Conservation (phyloP, 2,113 vertebrate genomes). For the Ictalurus furcatus region DNA sequence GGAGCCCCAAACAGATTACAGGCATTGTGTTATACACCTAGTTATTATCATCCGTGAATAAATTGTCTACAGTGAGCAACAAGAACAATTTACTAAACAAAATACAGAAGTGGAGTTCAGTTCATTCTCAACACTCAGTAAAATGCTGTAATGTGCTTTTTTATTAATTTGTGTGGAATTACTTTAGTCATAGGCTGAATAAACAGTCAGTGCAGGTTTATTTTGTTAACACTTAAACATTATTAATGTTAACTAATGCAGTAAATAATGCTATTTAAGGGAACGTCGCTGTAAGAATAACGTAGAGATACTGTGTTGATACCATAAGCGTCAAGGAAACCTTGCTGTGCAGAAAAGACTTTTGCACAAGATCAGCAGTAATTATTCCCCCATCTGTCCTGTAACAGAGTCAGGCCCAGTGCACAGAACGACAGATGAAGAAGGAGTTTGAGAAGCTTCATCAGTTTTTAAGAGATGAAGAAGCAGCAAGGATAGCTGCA, state of each 20-base stretch:
- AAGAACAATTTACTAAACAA: background rate
- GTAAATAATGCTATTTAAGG: background rate
- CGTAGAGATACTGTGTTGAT: background rate
- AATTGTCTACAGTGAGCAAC: background rate
- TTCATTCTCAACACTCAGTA: background rate
- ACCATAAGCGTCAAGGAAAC: background rate
- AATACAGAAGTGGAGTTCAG: background rate
- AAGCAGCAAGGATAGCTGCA: background rate
- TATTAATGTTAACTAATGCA: background rate
- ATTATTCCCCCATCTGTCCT: background rate
- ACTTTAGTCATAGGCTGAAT: background rate
- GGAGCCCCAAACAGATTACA: background rate
- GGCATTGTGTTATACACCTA: background rate
- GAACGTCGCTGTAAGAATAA: background rate
- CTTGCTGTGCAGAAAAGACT: background rate
- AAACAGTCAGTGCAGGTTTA: background rate
- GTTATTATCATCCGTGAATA: no score
- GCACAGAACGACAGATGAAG: background rate
- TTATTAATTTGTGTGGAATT: background rate
- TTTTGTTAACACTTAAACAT: background rate
- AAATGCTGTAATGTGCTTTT: background rate
- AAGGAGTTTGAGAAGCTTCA: constrained; percentile 7
- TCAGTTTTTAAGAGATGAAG: background rate
- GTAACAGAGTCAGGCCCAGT: background rate
- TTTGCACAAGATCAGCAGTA: background rate